These are phyloP conservation scores for Fringilla coelebs DNA, from an alignment of 2,797 vertebrate species.

Conservation along the genomic window DNA sequence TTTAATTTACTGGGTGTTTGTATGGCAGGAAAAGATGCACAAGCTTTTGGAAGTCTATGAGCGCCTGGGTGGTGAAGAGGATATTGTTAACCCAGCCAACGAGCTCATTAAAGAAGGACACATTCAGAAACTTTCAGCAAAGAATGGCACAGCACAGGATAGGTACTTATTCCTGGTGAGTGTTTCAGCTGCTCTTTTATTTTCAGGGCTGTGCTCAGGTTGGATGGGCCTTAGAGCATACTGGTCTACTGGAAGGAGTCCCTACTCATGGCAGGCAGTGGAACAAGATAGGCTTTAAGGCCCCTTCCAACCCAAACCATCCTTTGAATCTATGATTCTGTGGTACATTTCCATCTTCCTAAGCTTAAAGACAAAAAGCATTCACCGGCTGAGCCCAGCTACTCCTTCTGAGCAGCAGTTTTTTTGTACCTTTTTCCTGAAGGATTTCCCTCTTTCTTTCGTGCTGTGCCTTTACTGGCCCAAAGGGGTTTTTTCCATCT, in stretches of 20 bases:
- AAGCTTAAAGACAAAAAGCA: background rate
- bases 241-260: background rate
- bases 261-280: background rate
- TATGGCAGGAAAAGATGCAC: conserved; percentile 93
- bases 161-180: conserved; percentile 95
- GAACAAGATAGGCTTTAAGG: background rate
- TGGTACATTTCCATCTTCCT: background rate
- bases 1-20: background rate
- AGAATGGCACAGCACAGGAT: conserved; percentile 94
- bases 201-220: background rate
- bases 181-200: background rate
- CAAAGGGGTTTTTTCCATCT: background rate
- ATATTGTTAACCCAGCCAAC: conserved; percentile 96
- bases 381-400: background rate
- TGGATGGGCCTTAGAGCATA: background rate
- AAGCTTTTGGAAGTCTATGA: conserved; percentile 96
- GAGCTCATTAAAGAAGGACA: conserved; percentile 97
- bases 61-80: conserved; percentile 91
- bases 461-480: background rate
- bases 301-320: background rate
- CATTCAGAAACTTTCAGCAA: conserved; percentile 96
- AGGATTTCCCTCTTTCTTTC: background rate
- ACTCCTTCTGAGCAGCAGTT: background rate
- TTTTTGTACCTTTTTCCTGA: background rate
- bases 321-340: background rate